A percentile compares a stretch with the other conserved stretches of the same genome.
Evolutionary conservation across 1,140 invertebrate genomes (phyloP).

Genomic region (Bombus picipes): DNA sequence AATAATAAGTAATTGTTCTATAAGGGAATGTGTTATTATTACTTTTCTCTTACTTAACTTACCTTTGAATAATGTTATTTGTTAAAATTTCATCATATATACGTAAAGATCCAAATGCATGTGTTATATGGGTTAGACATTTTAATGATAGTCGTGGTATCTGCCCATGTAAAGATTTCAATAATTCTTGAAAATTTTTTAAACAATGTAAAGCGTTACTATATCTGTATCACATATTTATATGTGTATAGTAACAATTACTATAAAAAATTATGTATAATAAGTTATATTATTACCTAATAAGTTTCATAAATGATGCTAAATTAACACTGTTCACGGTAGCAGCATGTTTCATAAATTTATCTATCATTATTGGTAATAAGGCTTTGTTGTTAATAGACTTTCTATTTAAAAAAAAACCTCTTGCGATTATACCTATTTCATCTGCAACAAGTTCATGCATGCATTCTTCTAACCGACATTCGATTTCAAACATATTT

Average conservation of each 20-base stretch:
- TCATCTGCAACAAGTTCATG: conserved; percentile 83
- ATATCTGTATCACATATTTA: conserved; percentile 51
- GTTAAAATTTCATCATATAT: conserved; percentile 76
- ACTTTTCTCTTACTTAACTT: conserved; percentile 48
- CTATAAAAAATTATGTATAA: not conserved
- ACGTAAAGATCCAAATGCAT: conserved; percentile 80
- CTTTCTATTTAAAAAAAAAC: conserved; percentile 85
- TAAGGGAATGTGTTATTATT: not conserved
- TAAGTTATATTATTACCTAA: conserved; percentile 63
- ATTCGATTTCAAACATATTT: conserved; percentile 84
- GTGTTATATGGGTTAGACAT: conserved; percentile 82
- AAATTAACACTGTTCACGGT: conserved; percentile 82
- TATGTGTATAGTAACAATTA: not conserved
- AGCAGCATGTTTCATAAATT: conserved; percentile 73
- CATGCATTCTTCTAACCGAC: conserved; percentile 77
- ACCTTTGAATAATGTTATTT: conserved; percentile 76
- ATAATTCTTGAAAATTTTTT: conserved; percentile 4
- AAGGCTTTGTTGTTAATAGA: conserved; percentile 81
- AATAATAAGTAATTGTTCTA: conserved; percentile 47
- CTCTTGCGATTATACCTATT: conserved; percentile 84
- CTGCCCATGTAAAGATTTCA: conserved; percentile 26
- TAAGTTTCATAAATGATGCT: conserved; percentile 83
- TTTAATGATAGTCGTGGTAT: conserved; percentile 75
- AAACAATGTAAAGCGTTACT: not conserved
- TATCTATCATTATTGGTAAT: conserved; percentile 78